Base-by-base conservation (phyloP, 2,888 invertebrate genomes). In the Lycia hirtaria region DNA sequence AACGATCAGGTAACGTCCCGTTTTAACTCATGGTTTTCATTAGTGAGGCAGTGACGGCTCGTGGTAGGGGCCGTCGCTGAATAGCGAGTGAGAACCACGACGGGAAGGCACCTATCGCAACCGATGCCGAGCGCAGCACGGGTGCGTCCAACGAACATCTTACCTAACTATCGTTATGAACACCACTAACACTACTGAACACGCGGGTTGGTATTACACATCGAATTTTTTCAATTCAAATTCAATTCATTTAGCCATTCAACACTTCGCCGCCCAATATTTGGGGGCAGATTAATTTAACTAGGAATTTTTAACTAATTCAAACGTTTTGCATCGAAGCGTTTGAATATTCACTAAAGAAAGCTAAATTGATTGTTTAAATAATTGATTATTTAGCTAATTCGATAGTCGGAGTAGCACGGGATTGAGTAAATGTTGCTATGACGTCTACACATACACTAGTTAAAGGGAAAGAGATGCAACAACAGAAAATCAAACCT, bases 71-170 rank as follows among this genome's bases (percentile, higher is more conserved):
- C 41, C 15, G 52, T 45, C 55, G 30, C 57, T 49, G 50, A 44
- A 24, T 24, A 62, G 65, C 62, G 49, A 32, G 56, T 73, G 76
- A 71, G 71, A 76, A 74, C 76, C 77, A 76, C 69, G 75, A 71
- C 76, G 72, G 74, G 72, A 68, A 59, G 62, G 59, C 17, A 53
- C 44, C 14, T 5, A 24, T 26, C 26, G 24, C 43, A n/a, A 41
- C 17, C 35, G 24, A 22, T 24, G 35, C 24, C 35, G 10, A 12
- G 12, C 28, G 14, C 10, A 17, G 10, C 44, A 14, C 30, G n/a
- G 22, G 19, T 30, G 26, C 41, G 9, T 10, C 22, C 37, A 30
- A 49, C 20, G 19, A 50, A 44, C 32, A 26, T 10, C 12, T 43
- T 44, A 43, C 22, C 49, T 43, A 57, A 33, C 17, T 47, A 52